Base-by-base conservation (phyloP, 2,113 vertebrate species). In the Spea bombifrons region DNA sequence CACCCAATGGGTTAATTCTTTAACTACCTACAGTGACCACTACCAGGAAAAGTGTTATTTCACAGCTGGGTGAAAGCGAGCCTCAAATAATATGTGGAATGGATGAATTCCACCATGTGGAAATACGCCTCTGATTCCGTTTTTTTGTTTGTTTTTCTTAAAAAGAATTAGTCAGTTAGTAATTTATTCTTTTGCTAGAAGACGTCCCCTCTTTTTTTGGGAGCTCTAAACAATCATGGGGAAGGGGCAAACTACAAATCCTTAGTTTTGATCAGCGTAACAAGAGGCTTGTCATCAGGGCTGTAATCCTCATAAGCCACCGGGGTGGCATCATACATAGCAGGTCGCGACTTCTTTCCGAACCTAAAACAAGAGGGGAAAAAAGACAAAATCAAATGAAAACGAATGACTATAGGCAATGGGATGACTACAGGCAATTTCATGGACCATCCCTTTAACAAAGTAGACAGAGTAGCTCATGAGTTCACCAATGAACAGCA, bases 211-310 rank as follows among this genome's bases (percentile, higher is more conserved):
- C 59, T 50, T 64, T 68, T 30, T 15, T 43, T 61, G n/a, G n/a
- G n/a, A 44, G 49, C 67, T 49, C 71, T 74, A 74, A 46, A 43
- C 13, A 68, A 67, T 46, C 30, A 73, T 30, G n/a, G 49, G 71
- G 61, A 73, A 83, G 83, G 74, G 87, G 82, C 89, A 86, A 84
- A 86, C 96, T 96, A 99, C 95, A 98, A 97, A 97, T 99, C 96
- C 93, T 98, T 99, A 30, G 97, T 99, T 92, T 99, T 99, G 87
- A 99, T 99, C 86, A 99, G 93, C 75, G 97, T 98, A 82, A 99
- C 97, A 90, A 99, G 89, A 70, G 97, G 97, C 86, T 98, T 99
- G 90, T 99, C 97, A 52, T 98, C 97, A 0, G 97, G 94, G 83
- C 97, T 98, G 90, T 96, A 98, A 88, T 98, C 97, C 88, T 99